phyloP scores from a whole-genome alignment of 2,888 invertebrate genomes.

The Ramazzottius varieornatus region DNA sequence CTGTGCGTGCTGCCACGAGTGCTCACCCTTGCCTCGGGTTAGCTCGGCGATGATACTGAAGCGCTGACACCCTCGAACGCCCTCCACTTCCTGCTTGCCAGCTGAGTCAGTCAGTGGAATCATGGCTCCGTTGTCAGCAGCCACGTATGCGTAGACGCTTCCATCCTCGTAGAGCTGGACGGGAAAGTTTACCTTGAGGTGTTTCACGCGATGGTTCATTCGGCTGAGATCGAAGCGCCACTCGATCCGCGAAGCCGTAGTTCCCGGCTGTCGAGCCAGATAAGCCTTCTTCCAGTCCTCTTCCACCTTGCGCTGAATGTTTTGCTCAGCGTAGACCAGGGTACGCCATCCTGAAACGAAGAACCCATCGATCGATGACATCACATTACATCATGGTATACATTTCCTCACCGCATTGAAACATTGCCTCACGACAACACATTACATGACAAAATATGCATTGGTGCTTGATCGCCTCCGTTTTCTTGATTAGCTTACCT shows the following conservation, averaged over 20 bases:
- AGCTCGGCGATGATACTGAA: conserved; percentile 19
- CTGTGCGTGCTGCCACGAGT: conserved; percentile 80
- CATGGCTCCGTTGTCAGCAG: not conserved
- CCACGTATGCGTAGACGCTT: not conserved
- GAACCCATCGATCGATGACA: not conserved
- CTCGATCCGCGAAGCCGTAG: not conserved
- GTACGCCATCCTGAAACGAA: not conserved
- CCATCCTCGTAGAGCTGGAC: not conserved
- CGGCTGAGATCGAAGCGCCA: not conserved
- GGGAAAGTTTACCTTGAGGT: not conserved
- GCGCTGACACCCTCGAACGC: not conserved
- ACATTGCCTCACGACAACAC: too few species aligned
- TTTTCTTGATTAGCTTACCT: not conserved
- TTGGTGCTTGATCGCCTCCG: too few species aligned
- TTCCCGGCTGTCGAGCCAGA: conserved; percentile 34
- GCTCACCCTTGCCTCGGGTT: conserved; percentile 41
- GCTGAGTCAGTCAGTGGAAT: not conserved
- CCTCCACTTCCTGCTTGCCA: not conserved
- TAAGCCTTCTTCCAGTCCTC: conserved; percentile 75
- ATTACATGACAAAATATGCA: too few species aligned
- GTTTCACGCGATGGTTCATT: not conserved
- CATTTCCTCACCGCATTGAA: too few species aligned
- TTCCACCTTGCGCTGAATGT: conserved; percentile 58
- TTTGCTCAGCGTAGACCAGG: conserved; percentile 28
- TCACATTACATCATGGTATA: too few species aligned